Base-by-base conservation (phyloP, 2,797 vertebrate genomes). In the Spinus olivaceus region DNA sequence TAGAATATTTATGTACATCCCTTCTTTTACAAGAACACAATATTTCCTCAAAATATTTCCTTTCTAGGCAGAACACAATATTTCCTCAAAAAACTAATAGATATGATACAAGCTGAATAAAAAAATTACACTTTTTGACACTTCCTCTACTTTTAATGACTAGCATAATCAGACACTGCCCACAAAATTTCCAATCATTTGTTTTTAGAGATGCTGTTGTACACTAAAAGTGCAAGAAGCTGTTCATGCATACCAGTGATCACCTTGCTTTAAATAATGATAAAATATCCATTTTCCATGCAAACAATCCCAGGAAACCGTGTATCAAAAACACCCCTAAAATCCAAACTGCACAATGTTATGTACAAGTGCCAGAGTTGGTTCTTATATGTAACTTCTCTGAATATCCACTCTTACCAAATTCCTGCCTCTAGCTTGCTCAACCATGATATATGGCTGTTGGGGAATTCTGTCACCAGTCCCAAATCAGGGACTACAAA, bases 391-490 rank as follows among this genome's bases (percentile, higher is more conserved):
- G 18, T 32, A 37, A 41, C 27, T n/a, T 12, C 23, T 32, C 15
- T n/a, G 32, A 61, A n/a, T 8, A 49, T 49, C 15, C 35, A 17
- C 32, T 46, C 5, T 24, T 66, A 37, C 28, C 13, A 61, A 14
- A n/a, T 65, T 53, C 14, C 19, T 39, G 6, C 37, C 57, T 50
- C 35, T 30, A 70, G 23, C n/a, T 59, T 57, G 61, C 25, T 81
- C 49, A 56, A 0, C 12, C 35, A 6, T 4, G 5, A 18, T 9
- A 6, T 18, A 11, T 2, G 8, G 8, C 13, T 66, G 11, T 18
- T 50, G 53, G 79, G 49, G 30, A 81, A 42, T 74, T 70, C 39
- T 67, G n/a, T 33, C 69, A 49, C 6, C 30, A 24, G 16, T 47
- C 24, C 20, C 28, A 56, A 64, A 64, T 20, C 28, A 67, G n/a